Conservation (phyloP, 2,113 vertebrate species). For the Cyprinodon variegatus region DNA sequence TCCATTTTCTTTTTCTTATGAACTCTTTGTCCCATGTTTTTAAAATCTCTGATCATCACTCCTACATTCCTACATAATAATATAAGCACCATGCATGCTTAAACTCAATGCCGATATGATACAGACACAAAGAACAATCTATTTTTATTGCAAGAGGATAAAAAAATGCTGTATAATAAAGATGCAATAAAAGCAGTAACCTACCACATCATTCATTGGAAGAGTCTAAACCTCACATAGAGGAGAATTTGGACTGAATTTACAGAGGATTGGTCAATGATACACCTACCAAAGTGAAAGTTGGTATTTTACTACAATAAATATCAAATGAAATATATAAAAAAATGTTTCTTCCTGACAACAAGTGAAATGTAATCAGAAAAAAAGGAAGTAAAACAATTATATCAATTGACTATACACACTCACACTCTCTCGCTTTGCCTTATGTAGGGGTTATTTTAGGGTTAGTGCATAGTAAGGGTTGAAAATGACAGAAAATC, state of each 20-base stretch:
- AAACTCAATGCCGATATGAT: neutral
- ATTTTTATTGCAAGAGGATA: slow-evolving; percentile 2
- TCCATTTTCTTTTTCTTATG: neutral
- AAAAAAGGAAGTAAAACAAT: too few species aligned
- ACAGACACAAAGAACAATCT: neutral
- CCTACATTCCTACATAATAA: neutral
- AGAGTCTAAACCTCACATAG: neutral
- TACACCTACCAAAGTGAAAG: neutral
- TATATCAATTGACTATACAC: too few species aligned
- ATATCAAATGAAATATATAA: neutral
- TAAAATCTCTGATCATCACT: neutral
- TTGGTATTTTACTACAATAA: neutral
- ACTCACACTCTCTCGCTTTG: too few species aligned
- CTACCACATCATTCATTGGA: neutral
- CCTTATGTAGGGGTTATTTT: too few species aligned
- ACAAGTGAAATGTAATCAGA: neutral
- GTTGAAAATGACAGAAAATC: too few species aligned
- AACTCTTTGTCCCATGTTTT: slow-evolving; percentile 6
- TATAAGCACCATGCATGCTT: neutral
- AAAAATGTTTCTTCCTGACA: too few species aligned
- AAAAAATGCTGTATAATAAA: slow-evolving; percentile 11
- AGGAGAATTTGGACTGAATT: neutral
- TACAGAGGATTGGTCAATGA: neutral
- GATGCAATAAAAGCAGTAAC: neutral
- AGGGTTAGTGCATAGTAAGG: too few species aligned